These are phyloP conservation scores for Drosophila parthenogenetica DNA, from an alignment of 2,888 invertebrate species.

Conservation along the genomic window DNA sequence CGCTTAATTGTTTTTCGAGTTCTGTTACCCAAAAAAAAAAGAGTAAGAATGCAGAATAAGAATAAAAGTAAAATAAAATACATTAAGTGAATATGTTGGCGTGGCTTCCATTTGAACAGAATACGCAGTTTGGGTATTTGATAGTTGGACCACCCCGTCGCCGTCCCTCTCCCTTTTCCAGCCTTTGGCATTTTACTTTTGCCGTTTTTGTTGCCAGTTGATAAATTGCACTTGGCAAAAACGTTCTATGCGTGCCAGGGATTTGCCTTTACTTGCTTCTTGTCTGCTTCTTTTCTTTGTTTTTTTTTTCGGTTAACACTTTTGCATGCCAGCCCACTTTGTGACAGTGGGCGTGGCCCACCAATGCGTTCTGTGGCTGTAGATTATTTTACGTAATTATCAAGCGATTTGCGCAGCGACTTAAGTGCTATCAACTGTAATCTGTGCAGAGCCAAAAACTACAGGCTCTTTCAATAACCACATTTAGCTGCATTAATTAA, in stretches of 20 bases:
- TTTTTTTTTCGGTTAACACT: conserved; percentile 25
- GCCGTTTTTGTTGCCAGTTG: conserved; percentile 63
- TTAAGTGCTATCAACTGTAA: conserved; percentile 61
- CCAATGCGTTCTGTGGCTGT: conserved; percentile 51
- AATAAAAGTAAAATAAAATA: conserved; percentile 43
- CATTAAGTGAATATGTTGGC: conserved; percentile 63
- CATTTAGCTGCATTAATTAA: conserved; percentile 60
- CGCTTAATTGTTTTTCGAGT: conserved; percentile 82
- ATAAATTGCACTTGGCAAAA: conserved; percentile 69
- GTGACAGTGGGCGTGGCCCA: conserved; percentile 30
- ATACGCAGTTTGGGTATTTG: conserved; percentile 23
- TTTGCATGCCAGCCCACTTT: conserved; percentile 47
- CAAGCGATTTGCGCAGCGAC: conserved; percentile 76
- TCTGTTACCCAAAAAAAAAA: conserved; percentile 59
- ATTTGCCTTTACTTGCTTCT: conserved; percentile 57
- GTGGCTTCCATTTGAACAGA: conserved; percentile 36
- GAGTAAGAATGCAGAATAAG: conserved; percentile 10
- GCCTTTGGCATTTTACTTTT: background rate
- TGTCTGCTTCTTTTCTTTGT: conserved; percentile 53
- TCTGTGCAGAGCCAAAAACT: background rate
- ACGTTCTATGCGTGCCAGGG: conserved; percentile 62
- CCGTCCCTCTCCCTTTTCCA: background rate
- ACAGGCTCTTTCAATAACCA: background rate
- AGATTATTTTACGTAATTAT: conserved; percentile 80
- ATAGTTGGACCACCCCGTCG: conserved; percentile 10